phyloP scores from a whole-genome alignment of 2,888 invertebrate species.

The Rutpela maculata region DNA sequence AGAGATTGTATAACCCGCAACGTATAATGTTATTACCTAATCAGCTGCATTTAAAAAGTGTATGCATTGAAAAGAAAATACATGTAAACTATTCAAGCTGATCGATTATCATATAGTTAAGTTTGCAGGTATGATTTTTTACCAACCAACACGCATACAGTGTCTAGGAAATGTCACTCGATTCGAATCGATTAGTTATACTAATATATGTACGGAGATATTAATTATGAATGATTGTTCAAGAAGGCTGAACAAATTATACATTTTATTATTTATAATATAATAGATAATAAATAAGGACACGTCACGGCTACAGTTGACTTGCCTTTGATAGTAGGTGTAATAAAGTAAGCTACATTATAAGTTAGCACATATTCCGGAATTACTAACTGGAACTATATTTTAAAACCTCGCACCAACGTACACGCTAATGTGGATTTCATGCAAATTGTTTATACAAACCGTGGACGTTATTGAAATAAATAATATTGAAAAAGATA shows the following conservation, averaged over 20 bases:
- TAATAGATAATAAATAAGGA: slow-evolving; percentile 40
- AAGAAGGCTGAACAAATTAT: slow-evolving; percentile 12
- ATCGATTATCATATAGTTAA: too few species aligned
- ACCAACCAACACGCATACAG: background rate
- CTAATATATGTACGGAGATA: slow-evolving; percentile 16
- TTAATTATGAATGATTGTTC: slow-evolving; percentile 24
- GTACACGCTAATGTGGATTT: slow-evolving; percentile 48
- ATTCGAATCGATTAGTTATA: slow-evolving; percentile 22
- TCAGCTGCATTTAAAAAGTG: too few species aligned
- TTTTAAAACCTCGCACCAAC: slow-evolving; percentile 45
- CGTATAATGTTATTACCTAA: too few species aligned
- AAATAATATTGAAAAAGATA: background rate
- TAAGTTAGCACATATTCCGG: slow-evolving; percentile 48
- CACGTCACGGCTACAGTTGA: slow-evolving; percentile 23
- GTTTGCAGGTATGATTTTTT: background rate
- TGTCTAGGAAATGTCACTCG: slow-evolving; percentile 19
- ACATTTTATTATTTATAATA: slow-evolving; percentile 20
- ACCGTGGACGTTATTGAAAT: background rate
- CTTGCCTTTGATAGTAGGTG: slow-evolving; percentile 36
- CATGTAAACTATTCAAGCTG: too few species aligned
- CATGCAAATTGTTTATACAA: slow-evolving; percentile 49
- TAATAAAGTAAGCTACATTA: slow-evolving; percentile 46
- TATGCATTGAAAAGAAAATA: too few species aligned
- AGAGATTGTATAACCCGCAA: too few species aligned
- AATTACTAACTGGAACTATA: slow-evolving; percentile 53